phyloP scores from a whole-genome alignment of 2,113 vertebrate species.

The human region GRCh38 chr16:29872501-29873000 shows the following conservation, averaged over 20 bases:
- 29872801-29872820: constrained; percentile 42
- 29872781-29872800: constrained; percentile 62
- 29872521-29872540: constrained; percentile 85
- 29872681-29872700: constrained; percentile 68
- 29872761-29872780: constrained; percentile 74
- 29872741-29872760: constrained; percentile 85
- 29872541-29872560: background rate
- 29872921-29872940: constrained; percentile 21
- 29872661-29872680: constrained; percentile 72
- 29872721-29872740: constrained; percentile 93
- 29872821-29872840: constrained; percentile 65
- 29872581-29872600: constrained; percentile 61
- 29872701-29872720: constrained; percentile 94
- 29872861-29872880: background rate
- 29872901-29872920: background rate
- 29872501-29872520: constrained; percentile 90
- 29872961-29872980: background rate
- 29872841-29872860: constrained; percentile 42
- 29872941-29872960: background rate
- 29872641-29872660: constrained; percentile 53
- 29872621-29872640: constrained; percentile 51
- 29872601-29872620: constrained; percentile 44
- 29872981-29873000: background rate
- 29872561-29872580: constrained; percentile 40
- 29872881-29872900: background rate